These are phyloP conservation scores for Prochilodus magdalenae DNA, from an alignment of 2,113 vertebrate species.

Conservation along the genomic window DNA sequence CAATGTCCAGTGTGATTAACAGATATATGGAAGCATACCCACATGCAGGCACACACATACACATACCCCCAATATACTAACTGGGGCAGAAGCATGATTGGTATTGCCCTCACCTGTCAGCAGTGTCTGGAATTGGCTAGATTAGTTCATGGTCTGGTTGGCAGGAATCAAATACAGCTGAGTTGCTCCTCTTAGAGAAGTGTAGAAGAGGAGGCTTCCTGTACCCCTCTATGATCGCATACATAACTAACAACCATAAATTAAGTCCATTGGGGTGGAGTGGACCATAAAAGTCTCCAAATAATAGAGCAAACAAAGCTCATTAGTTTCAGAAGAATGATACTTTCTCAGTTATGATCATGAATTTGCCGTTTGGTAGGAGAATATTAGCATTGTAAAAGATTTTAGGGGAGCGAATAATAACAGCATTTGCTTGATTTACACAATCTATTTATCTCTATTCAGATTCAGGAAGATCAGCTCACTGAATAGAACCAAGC, in stretches of 20 bases:
- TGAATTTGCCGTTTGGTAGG: background rate
- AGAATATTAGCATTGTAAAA: background rate
- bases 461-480: background rate
- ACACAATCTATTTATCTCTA: background rate
- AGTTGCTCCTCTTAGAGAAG: conserved; percentile 30
- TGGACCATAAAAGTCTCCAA: background rate
- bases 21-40: background rate
- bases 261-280: background rate
- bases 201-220: conserved; percentile 43
- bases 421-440: background rate
- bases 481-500: background rate
- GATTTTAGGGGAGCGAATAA: background rate
- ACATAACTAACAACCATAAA: conserved; percentile 27
- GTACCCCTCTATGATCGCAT: conserved; percentile 20
- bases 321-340: background rate
- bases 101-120: conserved; percentile 54
- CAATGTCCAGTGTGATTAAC: conserved; percentile 21
- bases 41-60: conserved; percentile 30
- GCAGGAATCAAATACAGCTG: conserved; percentile 53
- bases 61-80: conserved; percentile 40
- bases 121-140: conserved; percentile 33
- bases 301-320: background rate
- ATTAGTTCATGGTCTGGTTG: conserved; percentile 55
- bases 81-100: conserved; percentile 34
- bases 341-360: conserved; percentile 2